A percentile compares a stretch with the other conserved stretches of the same genome.
These are phyloP conservation scores for Phyllostomus hastatus DNA, from an alignment of 2,113 vertebrate genomes.

Conservation along the genomic window DNA sequence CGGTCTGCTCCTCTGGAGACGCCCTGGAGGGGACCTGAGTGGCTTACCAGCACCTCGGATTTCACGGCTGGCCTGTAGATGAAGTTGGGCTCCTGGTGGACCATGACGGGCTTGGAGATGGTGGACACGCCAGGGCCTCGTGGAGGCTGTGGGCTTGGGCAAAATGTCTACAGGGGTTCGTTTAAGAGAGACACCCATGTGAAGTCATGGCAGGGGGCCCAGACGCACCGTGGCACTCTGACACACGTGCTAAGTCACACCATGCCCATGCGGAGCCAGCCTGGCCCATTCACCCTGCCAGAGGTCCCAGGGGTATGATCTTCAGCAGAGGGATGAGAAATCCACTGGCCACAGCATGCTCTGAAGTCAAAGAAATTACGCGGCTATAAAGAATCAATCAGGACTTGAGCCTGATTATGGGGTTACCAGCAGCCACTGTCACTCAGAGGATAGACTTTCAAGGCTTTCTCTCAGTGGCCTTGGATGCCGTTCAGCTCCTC, in stretches of 20 bases:
- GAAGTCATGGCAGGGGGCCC: background rate
- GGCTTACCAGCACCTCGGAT: slow-evolving; percentile 92
- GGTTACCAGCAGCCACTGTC: background rate
- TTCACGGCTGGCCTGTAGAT: slow-evolving; percentile 87
- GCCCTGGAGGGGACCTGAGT: background rate
- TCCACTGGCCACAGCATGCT: background rate
- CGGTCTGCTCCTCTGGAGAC: background rate
- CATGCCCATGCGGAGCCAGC: background rate
- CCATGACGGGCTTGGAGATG: slow-evolving; percentile 96
- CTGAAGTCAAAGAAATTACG: background rate
- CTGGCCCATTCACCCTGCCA: fast-evolving
- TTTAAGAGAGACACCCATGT: slow-evolving; percentile 67
- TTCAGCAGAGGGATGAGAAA: background rate
- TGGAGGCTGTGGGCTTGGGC: slow-evolving; percentile 93
- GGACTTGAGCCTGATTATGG: background rate
- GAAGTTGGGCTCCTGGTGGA: slow-evolving; percentile 89
- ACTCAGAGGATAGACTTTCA: background rate
- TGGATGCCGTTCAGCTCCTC: background rate
- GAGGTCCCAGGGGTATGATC: background rate
- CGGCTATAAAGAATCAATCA: background rate
- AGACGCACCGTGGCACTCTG: background rate
- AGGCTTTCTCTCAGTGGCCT: background rate
- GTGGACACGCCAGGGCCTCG: slow-evolving; percentile 87
- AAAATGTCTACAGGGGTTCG: slow-evolving; percentile 88
- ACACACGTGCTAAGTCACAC: slow-evolving; percentile 37